These are phyloP conservation scores for Siniperca knerii DNA, from an alignment of 2,113 vertebrate genomes.

Conservation along the genomic window DNA sequence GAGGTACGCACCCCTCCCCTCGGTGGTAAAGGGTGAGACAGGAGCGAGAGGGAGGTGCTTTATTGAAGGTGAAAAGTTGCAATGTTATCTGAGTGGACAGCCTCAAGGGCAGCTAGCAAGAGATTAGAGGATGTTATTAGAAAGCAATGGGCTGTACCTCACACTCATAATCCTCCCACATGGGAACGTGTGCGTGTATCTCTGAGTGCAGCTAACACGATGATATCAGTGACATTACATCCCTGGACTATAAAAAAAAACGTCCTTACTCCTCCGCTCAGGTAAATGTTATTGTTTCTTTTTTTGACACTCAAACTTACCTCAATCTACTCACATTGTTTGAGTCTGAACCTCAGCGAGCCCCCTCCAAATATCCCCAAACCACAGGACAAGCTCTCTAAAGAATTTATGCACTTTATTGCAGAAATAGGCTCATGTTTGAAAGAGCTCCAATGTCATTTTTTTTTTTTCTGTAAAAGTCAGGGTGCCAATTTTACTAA, in stretches of 20 bases:
- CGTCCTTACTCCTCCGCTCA: slow-evolving; percentile 17
- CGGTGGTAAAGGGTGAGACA: slow-evolving; percentile 43
- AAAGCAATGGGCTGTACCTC: slow-evolving; percentile 82
- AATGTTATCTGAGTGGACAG: slow-evolving; percentile 76
- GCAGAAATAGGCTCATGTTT: neutral
- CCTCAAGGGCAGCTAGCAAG: slow-evolving; percentile 75
- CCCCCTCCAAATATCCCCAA: neutral
- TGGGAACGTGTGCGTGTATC: slow-evolving; percentile 28
- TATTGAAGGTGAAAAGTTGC: slow-evolving; percentile 81
- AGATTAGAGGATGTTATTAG: slow-evolving; percentile 84
- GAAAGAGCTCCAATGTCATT: neutral
- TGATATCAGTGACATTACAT: slow-evolving; percentile 68
- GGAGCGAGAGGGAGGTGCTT: slow-evolving; percentile 52
- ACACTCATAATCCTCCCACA: slow-evolving; percentile 76
- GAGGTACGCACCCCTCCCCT: slow-evolving; percentile 44
- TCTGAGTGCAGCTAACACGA: slow-evolving; percentile 45
- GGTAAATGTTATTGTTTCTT: slow-evolving; percentile 48
- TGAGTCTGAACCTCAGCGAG: neutral
- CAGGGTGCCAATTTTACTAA: neutral
- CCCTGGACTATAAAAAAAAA: slow-evolving; percentile 51
- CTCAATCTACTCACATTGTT: neutral
- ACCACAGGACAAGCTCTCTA: neutral
- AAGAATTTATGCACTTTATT: neutral
- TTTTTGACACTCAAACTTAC: slow-evolving; percentile 9
- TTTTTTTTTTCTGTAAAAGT: neutral